Evolutionary conservation across 1,140 invertebrate genomes (phyloP).

Genomic region (Papilio machaon): DNA sequence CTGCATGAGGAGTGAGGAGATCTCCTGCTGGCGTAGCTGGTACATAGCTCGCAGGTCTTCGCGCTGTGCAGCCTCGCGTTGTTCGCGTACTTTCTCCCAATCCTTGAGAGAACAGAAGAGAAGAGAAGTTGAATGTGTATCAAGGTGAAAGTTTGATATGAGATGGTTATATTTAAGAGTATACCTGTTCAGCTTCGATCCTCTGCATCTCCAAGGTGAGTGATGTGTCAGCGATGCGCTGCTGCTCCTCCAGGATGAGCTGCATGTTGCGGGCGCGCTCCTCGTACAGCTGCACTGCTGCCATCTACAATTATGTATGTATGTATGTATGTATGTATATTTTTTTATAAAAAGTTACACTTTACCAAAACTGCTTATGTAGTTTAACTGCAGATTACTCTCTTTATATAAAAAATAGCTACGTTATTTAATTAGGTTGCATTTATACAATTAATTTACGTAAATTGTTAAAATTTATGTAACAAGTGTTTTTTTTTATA

Average conservation of each 20-base stretch:
- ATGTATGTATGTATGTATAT: too few species aligned
- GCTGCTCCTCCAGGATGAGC: constrained; percentile 82
- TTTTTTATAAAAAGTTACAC: too few species aligned
- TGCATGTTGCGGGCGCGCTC: constrained; percentile 75
- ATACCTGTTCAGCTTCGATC: constrained; percentile 78
- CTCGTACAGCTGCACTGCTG: constrained; percentile 80
- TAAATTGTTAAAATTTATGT: too few species aligned
- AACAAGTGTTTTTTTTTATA: too few species aligned
- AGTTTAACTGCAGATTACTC: too few species aligned
- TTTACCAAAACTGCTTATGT: too few species aligned
- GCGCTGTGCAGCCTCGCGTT: constrained; percentile 70
- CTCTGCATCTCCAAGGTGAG: constrained; percentile 82
- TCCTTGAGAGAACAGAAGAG: constrained; percentile 54
- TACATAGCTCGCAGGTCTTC: constrained; percentile 78
- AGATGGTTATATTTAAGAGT: too few species aligned
- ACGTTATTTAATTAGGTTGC: too few species aligned
- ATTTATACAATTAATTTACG: too few species aligned
- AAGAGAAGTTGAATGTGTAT: background rate
- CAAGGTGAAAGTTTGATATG: too few species aligned
- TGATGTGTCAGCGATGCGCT: constrained; percentile 82
- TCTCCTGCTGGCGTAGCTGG: constrained; percentile 81
- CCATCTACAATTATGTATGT: constrained; percentile 56
- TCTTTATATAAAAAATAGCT: too few species aligned
- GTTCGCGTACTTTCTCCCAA: constrained; percentile 71
- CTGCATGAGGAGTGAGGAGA: constrained; percentile 83